Conservation (phyloP, 92 coral and sea anemone genomes). For the Phenganax subtilis region DNA sequence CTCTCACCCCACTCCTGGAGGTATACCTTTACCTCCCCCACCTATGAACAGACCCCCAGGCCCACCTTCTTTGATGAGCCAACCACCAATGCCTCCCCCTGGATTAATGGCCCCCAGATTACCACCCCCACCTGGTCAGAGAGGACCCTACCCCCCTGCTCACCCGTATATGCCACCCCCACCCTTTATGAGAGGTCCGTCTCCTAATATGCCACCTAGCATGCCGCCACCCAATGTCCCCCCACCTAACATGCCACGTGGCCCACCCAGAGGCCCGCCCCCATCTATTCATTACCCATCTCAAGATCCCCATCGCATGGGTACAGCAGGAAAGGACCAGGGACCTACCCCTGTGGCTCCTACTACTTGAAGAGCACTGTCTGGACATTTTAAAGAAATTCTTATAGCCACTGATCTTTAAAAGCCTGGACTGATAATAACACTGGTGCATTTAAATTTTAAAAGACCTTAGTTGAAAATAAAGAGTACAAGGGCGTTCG, state of each 20-base stretch:
- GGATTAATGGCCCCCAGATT: slow-evolving; percentile 58
- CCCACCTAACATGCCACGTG: slow-evolving; percentile 55
- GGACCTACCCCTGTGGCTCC: slow-evolving; percentile 41
- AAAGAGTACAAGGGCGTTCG: background rate
- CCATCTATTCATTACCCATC: slow-evolving; percentile 96
- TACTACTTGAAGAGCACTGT: background rate
- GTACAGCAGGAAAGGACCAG: slow-evolving; percentile 76
- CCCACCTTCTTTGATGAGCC: slow-evolving; percentile 2
- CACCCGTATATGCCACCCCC: slow-evolving; percentile 62
- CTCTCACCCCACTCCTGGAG: slow-evolving; percentile 36
- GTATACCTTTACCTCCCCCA: slow-evolving; percentile 59
- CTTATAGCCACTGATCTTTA: too few relatives aligned
- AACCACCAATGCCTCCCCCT: slow-evolving; percentile 37
- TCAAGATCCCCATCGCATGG: slow-evolving; percentile 96
- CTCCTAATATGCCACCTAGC: slow-evolving; percentile 59
- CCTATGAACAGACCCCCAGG: slow-evolving; percentile 32
- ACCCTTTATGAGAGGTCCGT: slow-evolving; percentile 69
- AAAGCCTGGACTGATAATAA: too few relatives aligned
- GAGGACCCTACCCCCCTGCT: slow-evolving; percentile 56
- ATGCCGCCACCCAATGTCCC: slow-evolving; percentile 39
- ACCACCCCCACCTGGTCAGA: slow-evolving; percentile 75
- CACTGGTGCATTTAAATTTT: too few relatives aligned
- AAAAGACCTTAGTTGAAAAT: background rate
- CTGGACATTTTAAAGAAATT: too few relatives aligned
- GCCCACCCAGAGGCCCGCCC: slow-evolving; percentile 26